phyloP scores from a whole-genome alignment of 2,888 invertebrate genomes.

The Ectobius pallidus region DNA sequence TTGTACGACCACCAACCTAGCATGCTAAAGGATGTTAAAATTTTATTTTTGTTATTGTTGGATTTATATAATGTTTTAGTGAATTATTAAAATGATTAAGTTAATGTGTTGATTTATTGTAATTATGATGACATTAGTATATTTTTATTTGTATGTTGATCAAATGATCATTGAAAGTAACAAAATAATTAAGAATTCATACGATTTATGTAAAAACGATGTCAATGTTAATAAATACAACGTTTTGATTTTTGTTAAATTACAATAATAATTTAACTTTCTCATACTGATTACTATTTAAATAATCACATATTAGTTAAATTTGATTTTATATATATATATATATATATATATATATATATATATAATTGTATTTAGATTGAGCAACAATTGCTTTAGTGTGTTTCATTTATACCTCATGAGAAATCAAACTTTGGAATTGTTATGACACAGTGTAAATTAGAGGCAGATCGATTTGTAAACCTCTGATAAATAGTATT shows the following conservation, averaged over 20 bases:
- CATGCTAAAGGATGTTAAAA: too few relatives aligned
- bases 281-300: too few relatives aligned
- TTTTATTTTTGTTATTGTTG: too few relatives aligned
- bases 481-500: neutral
- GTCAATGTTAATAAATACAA: too few relatives aligned
- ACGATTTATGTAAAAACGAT: too few relatives aligned
- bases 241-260: too few relatives aligned
- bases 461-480: neutral
- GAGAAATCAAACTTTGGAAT: neutral
- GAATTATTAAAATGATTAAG: too few relatives aligned
- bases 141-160: neutral
- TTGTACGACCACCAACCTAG: too few relatives aligned
- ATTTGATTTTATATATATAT: constrained; percentile 41
- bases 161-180: neutral
- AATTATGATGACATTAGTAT: too few relatives aligned
- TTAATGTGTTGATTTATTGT: too few relatives aligned
- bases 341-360: constrained; percentile 41
- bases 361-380: constrained; percentile 38
- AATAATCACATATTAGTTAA: constrained; percentile 29
- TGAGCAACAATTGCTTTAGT: neutral
- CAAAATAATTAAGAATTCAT: neutral
- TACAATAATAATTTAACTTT: too few relatives aligned
- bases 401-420: neutral
- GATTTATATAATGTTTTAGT: too few relatives aligned
- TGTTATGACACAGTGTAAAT: neutral